These are phyloP conservation scores for Austrofundulus limnaeus DNA, from an alignment of 2,113 vertebrate genomes.

Conservation along the genomic window DNA sequence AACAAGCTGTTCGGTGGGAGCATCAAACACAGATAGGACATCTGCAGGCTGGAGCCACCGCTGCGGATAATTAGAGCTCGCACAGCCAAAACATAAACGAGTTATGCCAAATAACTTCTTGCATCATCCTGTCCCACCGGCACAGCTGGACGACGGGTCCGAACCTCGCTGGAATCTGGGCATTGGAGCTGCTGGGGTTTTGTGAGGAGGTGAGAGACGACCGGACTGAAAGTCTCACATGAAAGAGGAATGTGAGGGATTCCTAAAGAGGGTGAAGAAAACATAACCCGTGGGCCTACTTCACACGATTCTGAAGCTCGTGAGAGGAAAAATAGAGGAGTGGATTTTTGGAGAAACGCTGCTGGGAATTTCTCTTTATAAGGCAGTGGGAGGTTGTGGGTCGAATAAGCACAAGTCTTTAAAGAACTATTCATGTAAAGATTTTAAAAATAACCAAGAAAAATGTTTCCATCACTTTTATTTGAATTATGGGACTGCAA, in stretches of 20 bases:
- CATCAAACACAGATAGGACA: slow-evolving; percentile 25
- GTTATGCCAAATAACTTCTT: slow-evolving; percentile 65
- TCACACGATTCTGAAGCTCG: slow-evolving; percentile 6
- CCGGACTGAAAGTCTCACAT: slow-evolving; percentile 42
- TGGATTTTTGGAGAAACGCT: slow-evolving; percentile 1
- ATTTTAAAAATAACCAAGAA: too few species aligned
- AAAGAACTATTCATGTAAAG: too few species aligned
- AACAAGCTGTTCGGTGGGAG: slow-evolving; percentile 59
- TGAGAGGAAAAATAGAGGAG: slow-evolving; percentile 1
- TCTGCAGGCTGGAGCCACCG: slow-evolving; percentile 26
- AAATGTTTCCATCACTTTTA: too few species aligned
- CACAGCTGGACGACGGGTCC: slow-evolving; percentile 9
- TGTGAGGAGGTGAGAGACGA: slow-evolving; percentile 45
- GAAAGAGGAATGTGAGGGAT: slow-evolving; percentile 34
- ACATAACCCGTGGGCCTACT: slow-evolving; percentile 13
- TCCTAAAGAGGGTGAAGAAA: slow-evolving; percentile 21
- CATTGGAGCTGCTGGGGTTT: slow-evolving; percentile 44
- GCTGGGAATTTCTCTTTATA: slow-evolving; percentile 11
- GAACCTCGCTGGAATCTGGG: slow-evolving; percentile 36
- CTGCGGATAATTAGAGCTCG: slow-evolving; percentile 38
- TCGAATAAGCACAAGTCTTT: not conserved
- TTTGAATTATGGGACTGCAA: too few species aligned
- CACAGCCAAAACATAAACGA: slow-evolving; percentile 62
- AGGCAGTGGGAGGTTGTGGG: not conserved
- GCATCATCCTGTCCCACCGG: slow-evolving; percentile 26